Percentiles rank a stretch among this genome's conserved stretches.
Evolutionary conservation across 2,113 vertebrate species (phyloP).

Genomic region (Seriola quinqueradiata): DNA sequence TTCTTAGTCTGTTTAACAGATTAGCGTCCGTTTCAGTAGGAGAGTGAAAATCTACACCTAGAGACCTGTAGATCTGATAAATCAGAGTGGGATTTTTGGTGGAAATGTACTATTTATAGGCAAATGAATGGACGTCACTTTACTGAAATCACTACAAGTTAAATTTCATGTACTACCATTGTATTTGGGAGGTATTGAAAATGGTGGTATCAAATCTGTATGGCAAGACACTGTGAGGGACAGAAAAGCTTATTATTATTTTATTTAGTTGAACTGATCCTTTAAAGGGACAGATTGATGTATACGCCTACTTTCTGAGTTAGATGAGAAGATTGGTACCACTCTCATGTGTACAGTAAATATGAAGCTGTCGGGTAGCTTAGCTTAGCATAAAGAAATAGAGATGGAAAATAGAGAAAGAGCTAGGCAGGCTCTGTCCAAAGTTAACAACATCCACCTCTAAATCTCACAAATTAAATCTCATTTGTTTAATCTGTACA

Average conservation of each 20-base stretch:
- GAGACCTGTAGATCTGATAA: slow-evolving; percentile 22
- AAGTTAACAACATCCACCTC: too few relatives aligned
- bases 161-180: neutral
- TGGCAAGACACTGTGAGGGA: neutral
- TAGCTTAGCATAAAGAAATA: too few relatives aligned
- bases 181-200: neutral
- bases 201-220: neutral
- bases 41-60: slow-evolving; percentile 6
- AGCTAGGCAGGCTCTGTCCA: too few relatives aligned
- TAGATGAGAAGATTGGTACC: too few relatives aligned
- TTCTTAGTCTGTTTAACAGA: slow-evolving; percentile 31
- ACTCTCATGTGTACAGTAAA: too few relatives aligned
- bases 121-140: neutral
- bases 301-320: too few relatives aligned
- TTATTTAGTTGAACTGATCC: neutral
- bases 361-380: too few relatives aligned
- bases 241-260: neutral
- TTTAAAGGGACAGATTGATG: neutral
- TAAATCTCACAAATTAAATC: too few relatives aligned
- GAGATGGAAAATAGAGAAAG: too few relatives aligned
- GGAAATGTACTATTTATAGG: slow-evolving; percentile 15
- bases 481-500: too few relatives aligned
- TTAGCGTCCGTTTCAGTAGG: neutral
- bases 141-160: slow-evolving; percentile 4
- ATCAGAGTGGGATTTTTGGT: neutral